Evolutionary conservation across 2,888 invertebrate genomes (phyloP).

Genomic region (Siphonodentalium dalli): DNA sequence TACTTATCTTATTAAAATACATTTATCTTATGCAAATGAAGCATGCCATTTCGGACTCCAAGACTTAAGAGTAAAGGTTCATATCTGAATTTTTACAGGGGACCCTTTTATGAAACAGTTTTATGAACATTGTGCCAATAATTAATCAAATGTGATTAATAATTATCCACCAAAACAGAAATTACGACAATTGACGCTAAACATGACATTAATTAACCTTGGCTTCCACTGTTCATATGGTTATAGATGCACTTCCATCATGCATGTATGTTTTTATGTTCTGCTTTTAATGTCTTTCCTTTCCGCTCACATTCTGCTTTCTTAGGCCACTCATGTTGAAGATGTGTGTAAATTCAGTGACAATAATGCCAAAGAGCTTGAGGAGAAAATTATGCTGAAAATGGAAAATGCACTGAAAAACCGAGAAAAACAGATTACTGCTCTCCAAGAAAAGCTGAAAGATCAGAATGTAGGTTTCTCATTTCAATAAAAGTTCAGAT

Average conservation of each 20-base stretch:
- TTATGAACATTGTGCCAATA: no score
- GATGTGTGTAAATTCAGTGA: conserved; percentile 71
- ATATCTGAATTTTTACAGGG: no score
- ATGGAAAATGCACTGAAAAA: conserved; percentile 86
- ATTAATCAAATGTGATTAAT: no score
- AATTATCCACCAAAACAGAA: no score
- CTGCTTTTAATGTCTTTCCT: conserved; percentile 17
- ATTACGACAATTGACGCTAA: no score
- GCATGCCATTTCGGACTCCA: no score
- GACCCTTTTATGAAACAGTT: no score
- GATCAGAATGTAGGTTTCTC: conserved; percentile 79
- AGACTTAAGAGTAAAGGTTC: no score
- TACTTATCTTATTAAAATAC: no score
- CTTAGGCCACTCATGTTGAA: conserved; percentile 59
- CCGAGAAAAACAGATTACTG: conserved; percentile 89
- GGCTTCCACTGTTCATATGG: no score
- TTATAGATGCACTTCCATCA: not conserved
- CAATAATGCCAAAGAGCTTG: conserved; percentile 84
- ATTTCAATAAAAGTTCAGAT: not conserved
- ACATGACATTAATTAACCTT: no score
- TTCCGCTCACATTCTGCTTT: conserved; percentile 1
- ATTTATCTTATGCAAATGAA: no score
- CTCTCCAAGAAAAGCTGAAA: conserved; percentile 87
- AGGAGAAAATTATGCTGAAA: conserved; percentile 78
- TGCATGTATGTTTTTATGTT: conserved; percentile 7